Evolutionary conservation across 1,140 invertebrate genomes (phyloP).

Genomic region (Drosophila littoralis): DNA sequence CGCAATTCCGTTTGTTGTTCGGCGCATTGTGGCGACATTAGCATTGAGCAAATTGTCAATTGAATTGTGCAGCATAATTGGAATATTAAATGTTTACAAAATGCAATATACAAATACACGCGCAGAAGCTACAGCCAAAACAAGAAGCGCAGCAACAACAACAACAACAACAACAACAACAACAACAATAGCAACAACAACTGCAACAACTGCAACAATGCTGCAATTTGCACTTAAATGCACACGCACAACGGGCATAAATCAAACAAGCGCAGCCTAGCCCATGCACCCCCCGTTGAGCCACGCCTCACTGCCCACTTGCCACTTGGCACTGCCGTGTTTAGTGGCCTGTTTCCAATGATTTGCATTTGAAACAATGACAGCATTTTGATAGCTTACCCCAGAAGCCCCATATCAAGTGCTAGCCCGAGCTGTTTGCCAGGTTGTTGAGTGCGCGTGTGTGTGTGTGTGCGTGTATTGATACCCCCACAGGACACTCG

Average conservation of each 20-base stretch:
- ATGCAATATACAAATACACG: constrained; percentile 71
- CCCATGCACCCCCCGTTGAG: background rate
- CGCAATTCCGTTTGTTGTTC: constrained; percentile 17
- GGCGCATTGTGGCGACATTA: constrained; percentile 49
- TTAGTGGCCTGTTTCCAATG: constrained; percentile 66
- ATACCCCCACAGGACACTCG: background rate
- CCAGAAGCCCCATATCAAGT: constrained; percentile 19
- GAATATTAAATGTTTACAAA: constrained; percentile 82
- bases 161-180: constrained; percentile 16
- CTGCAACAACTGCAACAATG: constrained; percentile 31
- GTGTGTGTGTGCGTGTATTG: background rate
- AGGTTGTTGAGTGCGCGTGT: constrained; percentile 12
- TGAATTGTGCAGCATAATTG: constrained; percentile 78
- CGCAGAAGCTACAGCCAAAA: background rate
- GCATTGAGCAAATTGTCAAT: constrained; percentile 61
- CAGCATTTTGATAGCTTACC: constrained; percentile 42
- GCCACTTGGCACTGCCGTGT: constrained; percentile 22
- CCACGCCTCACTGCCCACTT: background rate
- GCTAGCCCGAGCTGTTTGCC: background rate
- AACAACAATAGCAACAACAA: constrained; percentile 5
- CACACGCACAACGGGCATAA: constrained; percentile 70
- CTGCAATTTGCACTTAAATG: constrained; percentile 79
- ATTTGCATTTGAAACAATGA: constrained; percentile 77
- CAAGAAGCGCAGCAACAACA: constrained; percentile 20
- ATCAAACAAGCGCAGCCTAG: constrained; percentile 61